Conservation (phyloP, 2,113 vertebrate genomes). For the Benitochromis conjunctus region DNA sequence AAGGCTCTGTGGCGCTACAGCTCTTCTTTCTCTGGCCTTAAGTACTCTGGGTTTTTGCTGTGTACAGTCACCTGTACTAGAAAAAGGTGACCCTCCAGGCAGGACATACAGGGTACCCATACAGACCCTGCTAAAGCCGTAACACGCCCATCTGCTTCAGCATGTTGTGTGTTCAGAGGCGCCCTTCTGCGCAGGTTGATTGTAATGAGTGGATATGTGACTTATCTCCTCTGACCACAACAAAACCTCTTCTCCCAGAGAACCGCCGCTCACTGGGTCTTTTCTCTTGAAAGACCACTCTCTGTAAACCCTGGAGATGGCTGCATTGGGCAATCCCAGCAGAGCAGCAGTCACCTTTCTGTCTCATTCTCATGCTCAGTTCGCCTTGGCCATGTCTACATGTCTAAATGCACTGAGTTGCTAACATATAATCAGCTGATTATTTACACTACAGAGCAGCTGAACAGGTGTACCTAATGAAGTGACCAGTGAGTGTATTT, state of each 20-base stretch:
- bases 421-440: rapidly evolving
- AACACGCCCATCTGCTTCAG: neutral
- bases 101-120: neutral
- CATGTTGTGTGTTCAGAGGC: no score
- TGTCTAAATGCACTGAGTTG: neutral
- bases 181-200: neutral
- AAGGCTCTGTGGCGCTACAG: neutral
- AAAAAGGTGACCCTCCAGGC: neutral
- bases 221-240: no score
- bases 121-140: neutral
- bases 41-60: neutral
- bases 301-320: no score
- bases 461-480: neutral
- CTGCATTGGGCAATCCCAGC: neutral
- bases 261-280: no score
- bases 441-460: neutral
- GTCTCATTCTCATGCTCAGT: no score
- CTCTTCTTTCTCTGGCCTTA: neutral
- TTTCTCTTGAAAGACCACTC: no score
- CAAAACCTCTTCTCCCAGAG: no score
- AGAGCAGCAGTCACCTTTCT: neutral
- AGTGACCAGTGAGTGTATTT: neutral
- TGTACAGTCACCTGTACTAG: rapidly evolving
- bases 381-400: rapidly evolving
- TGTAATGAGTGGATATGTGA: rapidly evolving